phyloP scores from a whole-genome alignment of 2,797 vertebrate species.

The Taenioides sp. region DNA sequence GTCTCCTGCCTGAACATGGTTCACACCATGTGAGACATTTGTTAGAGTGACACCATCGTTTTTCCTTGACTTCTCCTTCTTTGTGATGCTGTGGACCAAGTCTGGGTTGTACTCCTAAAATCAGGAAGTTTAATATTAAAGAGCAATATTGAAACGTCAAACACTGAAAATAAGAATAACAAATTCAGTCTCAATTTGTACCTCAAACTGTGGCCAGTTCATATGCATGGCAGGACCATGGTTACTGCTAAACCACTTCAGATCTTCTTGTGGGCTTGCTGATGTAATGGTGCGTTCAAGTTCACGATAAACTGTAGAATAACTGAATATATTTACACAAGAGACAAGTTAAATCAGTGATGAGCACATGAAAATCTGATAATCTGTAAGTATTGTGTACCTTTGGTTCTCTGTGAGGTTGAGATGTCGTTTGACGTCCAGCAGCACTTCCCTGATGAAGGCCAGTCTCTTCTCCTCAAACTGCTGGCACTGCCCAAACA shows the following conservation, averaged over 20 bases:
- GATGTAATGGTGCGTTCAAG: conserved; percentile 87
- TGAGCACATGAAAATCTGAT: background rate
- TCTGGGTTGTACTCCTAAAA: conserved; percentile 93
- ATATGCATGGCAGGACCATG: conserved; percentile 93
- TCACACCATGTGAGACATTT: conserved; percentile 69
- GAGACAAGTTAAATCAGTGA: background rate
- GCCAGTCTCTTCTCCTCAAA: conserved; percentile 93
- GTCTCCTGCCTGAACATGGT: conserved; percentile 77
- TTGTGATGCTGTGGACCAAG: conserved; percentile 81
- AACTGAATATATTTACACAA: conserved; percentile 73
- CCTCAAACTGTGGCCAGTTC: conserved; percentile 99
- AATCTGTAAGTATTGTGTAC: conserved; percentile 55
- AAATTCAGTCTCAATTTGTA: conserved; percentile 45
- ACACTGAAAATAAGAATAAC: background rate
- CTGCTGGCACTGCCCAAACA: conserved; percentile 95
- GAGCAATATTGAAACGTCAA: background rate
- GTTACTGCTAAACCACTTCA: conserved; percentile 89
- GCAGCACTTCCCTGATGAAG: conserved; percentile 91
- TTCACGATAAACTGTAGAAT: conserved; percentile 86
- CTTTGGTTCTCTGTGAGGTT: conserved; percentile 93
- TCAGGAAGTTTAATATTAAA: background rate
- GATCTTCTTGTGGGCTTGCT: conserved; percentile 89
- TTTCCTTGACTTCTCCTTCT: conserved; percentile 90
- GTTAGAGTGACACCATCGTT: conserved; percentile 81
- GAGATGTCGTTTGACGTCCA: conserved; percentile 94